These are phyloP conservation scores for Cliona cf. orientalis DNA, from an alignment of 37 sponge, comb jelly and placozoan genomes.

Conservation along the genomic window DNA sequence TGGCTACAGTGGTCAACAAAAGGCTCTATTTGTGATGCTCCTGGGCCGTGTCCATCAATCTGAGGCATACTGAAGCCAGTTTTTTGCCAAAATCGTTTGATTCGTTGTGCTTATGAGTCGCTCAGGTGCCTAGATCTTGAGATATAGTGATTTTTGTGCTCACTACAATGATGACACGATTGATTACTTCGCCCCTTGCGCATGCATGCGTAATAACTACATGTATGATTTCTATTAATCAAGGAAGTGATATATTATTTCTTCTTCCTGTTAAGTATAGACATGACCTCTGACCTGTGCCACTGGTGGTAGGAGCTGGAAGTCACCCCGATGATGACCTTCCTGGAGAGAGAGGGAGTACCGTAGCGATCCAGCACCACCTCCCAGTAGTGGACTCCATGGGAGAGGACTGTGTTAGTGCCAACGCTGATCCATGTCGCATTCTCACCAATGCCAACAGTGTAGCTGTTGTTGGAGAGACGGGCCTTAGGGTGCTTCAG, in stretches of 20 bases:
- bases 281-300: conserved; percentile 40
- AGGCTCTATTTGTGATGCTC: too few species aligned
- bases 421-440: conserved; percentile 51
- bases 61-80: too few species aligned
- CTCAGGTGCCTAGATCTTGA: too few species aligned
- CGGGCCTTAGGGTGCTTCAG: conserved; percentile 18
- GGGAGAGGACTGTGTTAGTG: conserved; percentile 36
- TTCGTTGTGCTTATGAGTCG: too few species aligned
- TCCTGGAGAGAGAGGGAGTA: conserved; percentile 33
- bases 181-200: too few species aligned
- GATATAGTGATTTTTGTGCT: too few species aligned
- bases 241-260: not conserved
- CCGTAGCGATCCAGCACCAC: conserved; percentile 54
- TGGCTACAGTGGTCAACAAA: too few species aligned
- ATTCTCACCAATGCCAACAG: conserved; percentile 52
- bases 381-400: conserved; percentile 64
- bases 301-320: conserved; percentile 32
- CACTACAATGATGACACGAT: too few species aligned
- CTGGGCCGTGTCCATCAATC: too few species aligned
- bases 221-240: not conserved
- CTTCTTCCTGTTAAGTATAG: not conserved
- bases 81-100: too few species aligned
- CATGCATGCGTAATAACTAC: not conserved
- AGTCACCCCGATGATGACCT: conserved; percentile 44
- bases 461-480: conserved; percentile 38